Conservation (phyloP, 2,888 invertebrate genomes). For the Caenorhabditis doughertyi region DNA sequence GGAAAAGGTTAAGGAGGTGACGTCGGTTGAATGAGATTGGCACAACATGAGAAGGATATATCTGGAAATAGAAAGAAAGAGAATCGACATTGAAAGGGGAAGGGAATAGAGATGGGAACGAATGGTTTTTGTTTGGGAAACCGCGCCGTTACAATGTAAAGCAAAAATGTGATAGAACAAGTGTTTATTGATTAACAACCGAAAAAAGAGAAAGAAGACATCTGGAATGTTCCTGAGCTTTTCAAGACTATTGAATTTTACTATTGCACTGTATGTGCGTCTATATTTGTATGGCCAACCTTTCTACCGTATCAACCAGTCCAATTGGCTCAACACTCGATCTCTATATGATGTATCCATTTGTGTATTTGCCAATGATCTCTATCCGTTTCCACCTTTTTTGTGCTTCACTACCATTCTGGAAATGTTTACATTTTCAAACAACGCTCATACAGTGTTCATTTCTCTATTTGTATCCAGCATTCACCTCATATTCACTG, state of each 20-base stretch:
- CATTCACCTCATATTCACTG: slow-evolving; percentile 15
- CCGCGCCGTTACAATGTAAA: too few relatives aligned
- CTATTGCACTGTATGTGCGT: too few relatives aligned
- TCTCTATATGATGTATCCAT: slow-evolving; percentile 41
- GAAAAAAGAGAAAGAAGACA: too few relatives aligned
- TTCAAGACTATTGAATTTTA: too few relatives aligned
- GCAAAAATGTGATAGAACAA: too few relatives aligned
- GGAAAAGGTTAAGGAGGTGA: not conserved
- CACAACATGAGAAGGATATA: too few relatives aligned
- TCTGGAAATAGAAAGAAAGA: not conserved
- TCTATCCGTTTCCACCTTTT: not conserved
- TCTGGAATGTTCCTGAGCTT: too few relatives aligned
- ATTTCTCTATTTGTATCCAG: slow-evolving; percentile 12
- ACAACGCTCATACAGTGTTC: slow-evolving; percentile 46
- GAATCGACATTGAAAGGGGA: not conserved
- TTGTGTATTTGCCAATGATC: slow-evolving; percentile 39
- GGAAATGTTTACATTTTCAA: slow-evolving; percentile 57
- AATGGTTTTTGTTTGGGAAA: not conserved
- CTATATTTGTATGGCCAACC: too few relatives aligned
- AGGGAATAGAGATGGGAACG: not conserved
- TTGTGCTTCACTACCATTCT: slow-evolving; percentile 1
- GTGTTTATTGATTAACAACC: too few relatives aligned
- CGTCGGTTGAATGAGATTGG: not conserved
- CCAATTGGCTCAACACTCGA: not conserved
- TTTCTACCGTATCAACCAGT: too few relatives aligned